phyloP scores from a whole-genome alignment of 2,113 vertebrate species.

The Litocranius walleri region DNA sequence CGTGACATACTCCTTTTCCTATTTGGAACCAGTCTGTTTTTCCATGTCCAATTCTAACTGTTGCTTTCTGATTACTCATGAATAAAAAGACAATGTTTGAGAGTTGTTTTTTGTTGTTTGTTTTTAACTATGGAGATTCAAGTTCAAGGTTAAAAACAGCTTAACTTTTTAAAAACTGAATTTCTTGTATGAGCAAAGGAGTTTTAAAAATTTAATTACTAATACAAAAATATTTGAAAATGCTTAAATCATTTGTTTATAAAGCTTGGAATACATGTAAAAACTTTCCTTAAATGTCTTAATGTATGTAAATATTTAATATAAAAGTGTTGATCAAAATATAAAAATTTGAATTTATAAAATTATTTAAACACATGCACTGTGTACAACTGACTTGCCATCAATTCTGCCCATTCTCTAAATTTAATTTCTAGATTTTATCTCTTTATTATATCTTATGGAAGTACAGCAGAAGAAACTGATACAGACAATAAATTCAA shows the following conservation, averaged over 20 bases:
- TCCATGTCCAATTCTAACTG: too few relatives aligned
- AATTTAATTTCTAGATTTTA: slow-evolving; percentile 34
- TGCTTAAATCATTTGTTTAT: neutral
- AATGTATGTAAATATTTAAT: neutral
- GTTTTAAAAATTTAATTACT: neutral
- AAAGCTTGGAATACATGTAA: neutral
- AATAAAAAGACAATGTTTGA: neutral
- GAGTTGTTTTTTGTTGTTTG: neutral
- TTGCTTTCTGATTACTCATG: neutral
- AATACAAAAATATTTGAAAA: slow-evolving; percentile 4
- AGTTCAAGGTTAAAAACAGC: neutral
- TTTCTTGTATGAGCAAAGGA: neutral
- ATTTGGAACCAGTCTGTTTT: too few relatives aligned
- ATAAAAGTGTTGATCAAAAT: neutral
- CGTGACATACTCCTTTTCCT: too few relatives aligned
- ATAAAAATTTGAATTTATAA: neutral
- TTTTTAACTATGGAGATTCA: neutral
- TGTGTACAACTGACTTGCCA: neutral
- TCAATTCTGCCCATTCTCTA: slow-evolving; percentile 9
- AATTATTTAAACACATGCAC: neutral
- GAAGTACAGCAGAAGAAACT: slow-evolving; percentile 38
- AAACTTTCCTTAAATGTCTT: neutral
- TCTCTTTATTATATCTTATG: neutral
- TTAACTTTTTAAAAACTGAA: neutral
- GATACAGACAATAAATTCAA: neutral